Base-by-base conservation (phyloP, 2,888 invertebrate genomes). In the Drosophila kuntzei region DNA sequence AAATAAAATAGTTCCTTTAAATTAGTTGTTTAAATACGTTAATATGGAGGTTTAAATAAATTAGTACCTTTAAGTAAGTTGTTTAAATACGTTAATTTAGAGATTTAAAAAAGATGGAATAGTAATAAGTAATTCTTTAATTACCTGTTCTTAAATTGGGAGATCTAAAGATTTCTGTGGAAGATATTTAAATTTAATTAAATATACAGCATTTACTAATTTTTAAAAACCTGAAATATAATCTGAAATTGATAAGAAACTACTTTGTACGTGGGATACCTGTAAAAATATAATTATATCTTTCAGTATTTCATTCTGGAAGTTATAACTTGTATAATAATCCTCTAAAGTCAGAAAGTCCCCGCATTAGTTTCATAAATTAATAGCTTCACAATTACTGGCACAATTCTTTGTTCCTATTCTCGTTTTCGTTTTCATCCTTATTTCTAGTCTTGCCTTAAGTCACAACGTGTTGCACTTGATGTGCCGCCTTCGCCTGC, bases 401-500 rank as follows among this genome's bases (percentile, higher is more conserved):
- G 61, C 68, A 74, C 64, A 80, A 77, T 69, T 77, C 60, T 20
- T 59, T 60, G 55, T 46, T 39, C 57, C 22, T 20, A 16, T 43
- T 36, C 20, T 18, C 6, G 3, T 7, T 18, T 11, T 27, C 8
- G 8, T 41, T 39, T 20, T 72, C 53, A 49, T 61, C 11, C 37
- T 25, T 34, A 16, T 18, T 32, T 27, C 34, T 22, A 41, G 18
- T 25, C 39, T 51, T 49, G 44, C 65, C 53, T 54, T 61, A 55
- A 51, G 51, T 65, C 65, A 58, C 75, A 78, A 85, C 75, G 71
- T 87, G 88, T 87, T 87, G 82, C 86, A 81, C 71, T 85, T 80
- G 74, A 70, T 62, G 67, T 68, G 49, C 49, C 44, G 44, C 53
- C 37, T 46, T 49, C 22, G 36, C 54, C 14, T 34, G 16, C 34